Base-by-base conservation (phyloP, 2,113 vertebrate genomes). In the Zosterops hypoxanthus region DNA sequence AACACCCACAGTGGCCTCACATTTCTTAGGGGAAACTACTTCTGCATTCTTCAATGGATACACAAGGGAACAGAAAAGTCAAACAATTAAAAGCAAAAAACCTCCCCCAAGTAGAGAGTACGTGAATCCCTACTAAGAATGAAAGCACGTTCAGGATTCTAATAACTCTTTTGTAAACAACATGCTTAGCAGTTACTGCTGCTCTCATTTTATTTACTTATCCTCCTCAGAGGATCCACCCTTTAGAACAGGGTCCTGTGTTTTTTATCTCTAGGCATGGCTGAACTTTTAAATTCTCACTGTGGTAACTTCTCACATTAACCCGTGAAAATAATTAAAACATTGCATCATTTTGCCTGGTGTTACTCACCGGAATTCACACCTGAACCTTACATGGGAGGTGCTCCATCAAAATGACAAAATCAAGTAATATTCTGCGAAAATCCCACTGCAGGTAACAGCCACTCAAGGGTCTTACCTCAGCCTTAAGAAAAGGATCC, bases 401-500 rank as follows among this genome's bases (percentile, higher is more conserved):
- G 25, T 47, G 41, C 11, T 82, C 14, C 53, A 39, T n/a, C 49
- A 75, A 68, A 76, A 23, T 55, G 21, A n/a, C 39, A 60, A 64
- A 50, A 72, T 60, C 55, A 66, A 71, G 61, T n/a, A 70, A 39
- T 15, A 77, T 66, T 72, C 50, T 49, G 44, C 14, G 47, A 17
- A 63, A 86, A 88, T 33, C 39, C 36, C 11, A 18, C 16, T 42
- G 23, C 31, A 23, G 3, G 61, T 46, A 82, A 31, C 28, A 69
- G 56, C 31, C 4, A 3, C 23, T 46, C 5, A 36, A 56, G 44
- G 66, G 17, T 39, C 96, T 89, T 80, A 96, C 96, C 96, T 97
- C 96, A 71, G 56, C 18, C 9, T 61, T 84, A 65, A 76, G 61
- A 92, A 95, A 5, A 26, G 91, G 46, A 68, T 97, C 86, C 68